Conservation (phyloP, 1,140 invertebrate genomes). For the Dryas iulia region DNA sequence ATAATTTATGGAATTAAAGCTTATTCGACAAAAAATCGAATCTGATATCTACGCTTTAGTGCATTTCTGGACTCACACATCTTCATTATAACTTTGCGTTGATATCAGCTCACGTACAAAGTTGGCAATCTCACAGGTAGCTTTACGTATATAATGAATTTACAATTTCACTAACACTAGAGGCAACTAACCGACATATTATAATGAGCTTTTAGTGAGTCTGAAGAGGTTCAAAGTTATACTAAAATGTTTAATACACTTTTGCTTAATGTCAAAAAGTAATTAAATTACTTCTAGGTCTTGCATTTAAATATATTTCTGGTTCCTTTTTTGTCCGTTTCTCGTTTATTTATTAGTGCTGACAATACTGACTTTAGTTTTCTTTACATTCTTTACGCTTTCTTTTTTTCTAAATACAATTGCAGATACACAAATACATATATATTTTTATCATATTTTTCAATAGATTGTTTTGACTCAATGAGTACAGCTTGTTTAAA, state of each 20-base stretch:
- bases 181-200: neutral
- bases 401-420: no score
- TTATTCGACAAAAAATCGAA: neutral
- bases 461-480: no score
- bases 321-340: no score
- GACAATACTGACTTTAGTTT: no score
- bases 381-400: no score
- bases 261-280: neutral
- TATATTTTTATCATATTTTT: no score
- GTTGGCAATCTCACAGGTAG: neutral
- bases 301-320: neutral
- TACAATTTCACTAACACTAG: neutral
- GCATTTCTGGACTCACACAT: neutral
- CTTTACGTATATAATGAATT: neutral
- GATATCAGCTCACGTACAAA: neutral
- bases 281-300: neutral
- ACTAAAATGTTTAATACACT: neutral
- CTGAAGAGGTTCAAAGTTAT: neutral
- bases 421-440: no score
- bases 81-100: slow-evolving; percentile 6
- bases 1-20: neutral
- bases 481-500: no score
- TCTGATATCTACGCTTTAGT: neutral
- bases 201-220: neutral
- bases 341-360: no score